Base-by-base conservation (phyloP, 2,113 vertebrate species). In the Oryzias woworae region DNA sequence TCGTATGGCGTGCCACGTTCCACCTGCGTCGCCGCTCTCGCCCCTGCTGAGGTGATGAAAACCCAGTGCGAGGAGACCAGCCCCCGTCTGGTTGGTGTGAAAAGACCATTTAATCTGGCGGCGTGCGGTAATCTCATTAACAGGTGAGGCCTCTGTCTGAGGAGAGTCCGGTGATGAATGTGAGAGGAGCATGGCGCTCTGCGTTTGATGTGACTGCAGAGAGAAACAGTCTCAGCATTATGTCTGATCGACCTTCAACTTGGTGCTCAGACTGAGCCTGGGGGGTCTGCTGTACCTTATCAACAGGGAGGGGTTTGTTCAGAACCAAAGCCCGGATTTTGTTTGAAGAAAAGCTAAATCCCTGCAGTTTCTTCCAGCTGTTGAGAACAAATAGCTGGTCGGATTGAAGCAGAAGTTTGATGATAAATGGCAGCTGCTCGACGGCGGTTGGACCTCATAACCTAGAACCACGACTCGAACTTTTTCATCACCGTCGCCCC, bases 61-160 rank as follows among this genome's bases (percentile, higher is more conserved):
- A 62, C 69, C 77, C 20, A 50, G 75, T 55, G 82, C 44, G 75
- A 78, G 71, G 57, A 83, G 54, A 71, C 62, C 3, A 58, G 70
- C 59, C 62, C 45, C 66, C 53, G 58, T 23, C 66, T 8, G 41
- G 73, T 80, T 66, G 49, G 75, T 65, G 85, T 74, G 71, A 78
- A 83, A 86, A 85, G 42, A 81, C 73, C 0, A 4, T 69, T 83
- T 88, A 83, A 89, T 88, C 88, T 90, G 77, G 36, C 85, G 88
- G 88, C 86, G 77, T 75, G 61, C 36, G 49, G 62, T 91, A 86
- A 92, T 91, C 84, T 78, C 77, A 90, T 91, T 89, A 90, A 72
- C 89, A 91, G 88, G 85, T 86, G 85, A 82, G 72, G 70, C 46
- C 65, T 66, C 22, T 0, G 48, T 42, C 64, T 48, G 48, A 65